Percentiles rank a stretch among this genome's conserved stretches.
phyloP scores from a whole-genome alignment of 2,888 invertebrate species.

The Folsomia candida region DNA sequence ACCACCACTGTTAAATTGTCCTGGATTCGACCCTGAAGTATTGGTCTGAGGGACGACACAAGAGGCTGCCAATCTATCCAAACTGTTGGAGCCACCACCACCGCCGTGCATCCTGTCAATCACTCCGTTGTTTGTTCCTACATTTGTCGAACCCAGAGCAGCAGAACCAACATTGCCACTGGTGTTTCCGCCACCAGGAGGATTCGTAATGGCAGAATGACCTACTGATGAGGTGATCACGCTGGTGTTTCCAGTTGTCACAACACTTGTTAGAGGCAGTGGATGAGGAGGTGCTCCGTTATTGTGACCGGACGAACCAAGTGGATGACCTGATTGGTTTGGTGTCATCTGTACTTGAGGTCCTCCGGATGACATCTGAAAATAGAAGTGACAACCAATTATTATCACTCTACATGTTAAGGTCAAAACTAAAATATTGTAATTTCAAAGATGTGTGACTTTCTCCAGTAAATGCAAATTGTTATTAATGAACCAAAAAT shows the following conservation, averaged over 20 bases:
- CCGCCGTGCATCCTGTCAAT: background rate
- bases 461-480: too few relatives aligned
- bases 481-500: too few relatives aligned
- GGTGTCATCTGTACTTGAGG: slow-evolving; percentile 94
- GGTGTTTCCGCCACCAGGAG: slow-evolving; percentile 9
- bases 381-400: slow-evolving; percentile 55
- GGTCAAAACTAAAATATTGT: too few relatives aligned
- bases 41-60: background rate
- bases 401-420: too few relatives aligned
- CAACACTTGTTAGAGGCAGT: background rate
- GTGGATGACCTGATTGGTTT: slow-evolving; percentile 57
- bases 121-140: background rate
- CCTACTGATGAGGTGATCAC: background rate
- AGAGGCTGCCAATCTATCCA: background rate
- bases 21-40: slow-evolving; percentile 8
- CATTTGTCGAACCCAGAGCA: background rate
- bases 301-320: slow-evolving; percentile 31
- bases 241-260: slow-evolving; percentile 2
- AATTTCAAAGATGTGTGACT: too few relatives aligned
- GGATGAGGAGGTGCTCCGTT: slow-evolving; percentile 14
- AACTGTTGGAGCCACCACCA: background rate
- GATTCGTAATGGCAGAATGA: background rate
- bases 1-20: background rate
- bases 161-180: background rate
- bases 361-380: slow-evolving; percentile 94